Percentiles rank a stretch among this genome's conserved stretches.
Conservation (phyloP, 2,888 invertebrate species). For the Amorpha juglandis region DNA sequence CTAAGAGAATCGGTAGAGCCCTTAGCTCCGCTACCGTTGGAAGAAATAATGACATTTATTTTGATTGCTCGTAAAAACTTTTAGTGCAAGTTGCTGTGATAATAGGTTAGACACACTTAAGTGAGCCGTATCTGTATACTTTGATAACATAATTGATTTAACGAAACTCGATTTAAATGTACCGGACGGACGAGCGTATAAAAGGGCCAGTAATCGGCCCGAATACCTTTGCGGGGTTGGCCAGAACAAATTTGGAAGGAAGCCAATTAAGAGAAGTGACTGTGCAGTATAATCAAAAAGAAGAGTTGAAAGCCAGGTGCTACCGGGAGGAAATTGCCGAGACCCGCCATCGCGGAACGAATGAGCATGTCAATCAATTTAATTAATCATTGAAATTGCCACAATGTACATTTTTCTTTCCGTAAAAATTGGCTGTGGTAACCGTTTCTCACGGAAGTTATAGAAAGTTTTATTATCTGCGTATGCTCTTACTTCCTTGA, state of each 20-base stretch:
- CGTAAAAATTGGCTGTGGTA: conserved; percentile 16
- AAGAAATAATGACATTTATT: conserved; percentile 58
- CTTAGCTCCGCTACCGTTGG: conserved; percentile 31
- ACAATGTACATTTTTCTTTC: conserved; percentile 58
- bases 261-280: conserved; percentile 79
- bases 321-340: conserved; percentile 56
- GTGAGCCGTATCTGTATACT: conserved; percentile 21
- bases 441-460: conserved; percentile 30
- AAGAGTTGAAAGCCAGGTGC: conserved; percentile 69
- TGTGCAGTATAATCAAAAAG: conserved; percentile 72
- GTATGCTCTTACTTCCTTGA: background rate
- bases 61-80: conserved; percentile 48
- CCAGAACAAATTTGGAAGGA: conserved; percentile 65
- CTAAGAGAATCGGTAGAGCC: conserved; percentile 13
- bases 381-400: conserved; percentile 75
- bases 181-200: conserved; percentile 46
- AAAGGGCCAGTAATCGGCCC: conserved; percentile 57
- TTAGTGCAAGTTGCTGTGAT: conserved; percentile 18
- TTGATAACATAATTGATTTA: conserved; percentile 44
- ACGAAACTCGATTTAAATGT: conserved; percentile 9
- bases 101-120: background rate
- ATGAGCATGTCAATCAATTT: conserved; percentile 76
- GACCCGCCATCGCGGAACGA: conserved; percentile 74
- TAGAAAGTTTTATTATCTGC: conserved; percentile 15
- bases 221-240: conserved; percentile 50